phyloP scores from a whole-genome alignment of 2,113 vertebrate genomes.

The Ceuthmochares aereus region DNA sequence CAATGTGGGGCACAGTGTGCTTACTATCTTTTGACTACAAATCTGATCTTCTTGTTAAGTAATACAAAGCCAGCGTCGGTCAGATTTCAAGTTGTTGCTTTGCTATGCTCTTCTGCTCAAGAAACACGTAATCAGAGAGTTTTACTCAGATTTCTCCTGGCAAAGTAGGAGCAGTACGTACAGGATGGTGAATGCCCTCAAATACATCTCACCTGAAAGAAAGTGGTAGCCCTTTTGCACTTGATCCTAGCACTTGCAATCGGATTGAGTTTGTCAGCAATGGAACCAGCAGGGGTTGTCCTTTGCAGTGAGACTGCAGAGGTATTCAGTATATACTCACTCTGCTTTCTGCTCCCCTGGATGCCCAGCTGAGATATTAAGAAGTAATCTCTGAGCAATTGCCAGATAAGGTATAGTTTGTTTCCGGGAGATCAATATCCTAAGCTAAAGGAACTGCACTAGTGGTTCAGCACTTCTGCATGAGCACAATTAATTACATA shows the following conservation, averaged over 20 bases:
- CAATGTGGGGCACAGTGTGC: neutral
- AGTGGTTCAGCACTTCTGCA: neutral
- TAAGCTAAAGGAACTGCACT: neutral
- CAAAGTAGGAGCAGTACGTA: neutral
- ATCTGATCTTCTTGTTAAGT: neutral
- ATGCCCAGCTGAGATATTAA: neutral
- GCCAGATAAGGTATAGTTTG: neutral
- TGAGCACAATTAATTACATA: neutral
- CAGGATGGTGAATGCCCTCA: neutral
- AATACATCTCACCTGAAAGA: neutral
- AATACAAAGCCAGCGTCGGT: neutral
- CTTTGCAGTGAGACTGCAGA: neutral
- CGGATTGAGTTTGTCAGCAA: accelerated
- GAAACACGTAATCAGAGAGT: neutral
- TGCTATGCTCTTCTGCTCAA: neutral
- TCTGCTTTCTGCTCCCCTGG: neutral
- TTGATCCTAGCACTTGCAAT: accelerated
- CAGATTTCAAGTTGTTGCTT: neutral
- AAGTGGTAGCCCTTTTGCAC: neutral
- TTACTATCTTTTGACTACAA: neutral
- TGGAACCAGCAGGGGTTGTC: neutral
- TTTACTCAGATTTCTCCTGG: neutral
- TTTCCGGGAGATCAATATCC: constrained; percentile 27
- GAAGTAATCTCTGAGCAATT: neutral
- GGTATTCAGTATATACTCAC: neutral